phyloP scores from a whole-genome alignment of 2,888 invertebrate genomes.

The Orchestes rusci region DNA sequence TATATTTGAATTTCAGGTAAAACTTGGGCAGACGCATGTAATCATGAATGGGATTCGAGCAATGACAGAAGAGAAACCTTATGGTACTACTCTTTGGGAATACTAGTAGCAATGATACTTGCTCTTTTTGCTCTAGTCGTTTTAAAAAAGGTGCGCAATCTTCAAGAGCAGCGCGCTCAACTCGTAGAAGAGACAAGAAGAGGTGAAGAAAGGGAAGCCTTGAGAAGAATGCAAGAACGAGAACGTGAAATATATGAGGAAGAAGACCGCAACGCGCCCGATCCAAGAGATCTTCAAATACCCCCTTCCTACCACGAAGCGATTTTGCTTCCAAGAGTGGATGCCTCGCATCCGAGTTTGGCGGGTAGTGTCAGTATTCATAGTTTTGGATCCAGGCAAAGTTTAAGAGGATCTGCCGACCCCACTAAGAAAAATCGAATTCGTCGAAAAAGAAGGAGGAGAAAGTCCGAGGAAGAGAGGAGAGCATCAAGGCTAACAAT shows the following conservation, averaged over 20 bases:
- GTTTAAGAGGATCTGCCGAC: constrained; percentile 33
- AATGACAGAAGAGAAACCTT: constrained; percentile 38
- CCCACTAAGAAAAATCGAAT: constrained; percentile 32
- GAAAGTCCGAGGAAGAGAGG: constrained; percentile 32
- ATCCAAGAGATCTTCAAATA: constrained; percentile 59
- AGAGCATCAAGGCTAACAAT: constrained; percentile 29
- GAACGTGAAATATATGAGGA: constrained; percentile 35
- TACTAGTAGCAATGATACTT: constrained; percentile 50
- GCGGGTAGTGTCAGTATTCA: constrained; percentile 39
- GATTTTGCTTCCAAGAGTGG: constrained; percentile 63
- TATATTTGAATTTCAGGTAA: constrained; percentile 53
- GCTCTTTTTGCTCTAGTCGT: constrained; percentile 50
- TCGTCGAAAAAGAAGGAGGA: constrained; percentile 33
- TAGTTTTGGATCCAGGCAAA: constrained; percentile 34
- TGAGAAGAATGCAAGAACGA: constrained; percentile 44
- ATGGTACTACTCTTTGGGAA: constrained; percentile 53
- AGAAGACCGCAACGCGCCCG: constrained; percentile 53
- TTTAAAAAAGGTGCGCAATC: constrained; percentile 50
- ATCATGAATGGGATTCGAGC: constrained; percentile 50
- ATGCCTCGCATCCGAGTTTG: constrained; percentile 50
- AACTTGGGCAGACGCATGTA: constrained; percentile 64
- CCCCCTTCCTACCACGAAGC: constrained; percentile 75
- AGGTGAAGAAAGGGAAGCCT: constrained; percentile 51
- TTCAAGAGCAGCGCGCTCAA: constrained; percentile 44
- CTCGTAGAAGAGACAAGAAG: constrained; percentile 47